A percentile compares a stretch with the other conserved stretches of the same genome.
Conservation (phyloP, 2,888 invertebrate genomes). For the Spodoptera littoralis region DNA sequence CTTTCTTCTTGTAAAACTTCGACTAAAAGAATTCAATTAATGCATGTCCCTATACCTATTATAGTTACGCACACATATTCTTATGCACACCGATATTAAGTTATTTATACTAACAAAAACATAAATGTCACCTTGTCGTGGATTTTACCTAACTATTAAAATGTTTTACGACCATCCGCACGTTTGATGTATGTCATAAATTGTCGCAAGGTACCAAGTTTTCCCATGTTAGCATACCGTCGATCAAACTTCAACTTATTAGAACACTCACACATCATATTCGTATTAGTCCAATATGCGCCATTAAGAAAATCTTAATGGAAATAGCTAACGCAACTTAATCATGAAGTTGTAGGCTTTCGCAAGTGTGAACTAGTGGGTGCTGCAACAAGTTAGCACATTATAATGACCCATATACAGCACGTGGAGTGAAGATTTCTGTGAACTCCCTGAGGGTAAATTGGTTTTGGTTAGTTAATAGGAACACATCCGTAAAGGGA, state of each 20-base stretch:
- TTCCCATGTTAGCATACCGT: conserved; percentile 19
- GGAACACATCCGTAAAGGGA: conserved; percentile 50
- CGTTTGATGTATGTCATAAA: conserved; percentile 14
- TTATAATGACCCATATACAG: conserved; percentile 29
- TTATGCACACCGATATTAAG: conserved; percentile 4
- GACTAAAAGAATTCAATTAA: conserved; percentile 33
- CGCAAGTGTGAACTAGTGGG: conserved; percentile 38
- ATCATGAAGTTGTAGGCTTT: conserved; percentile 53
- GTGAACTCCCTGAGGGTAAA: conserved; percentile 9
- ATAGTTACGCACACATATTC: conserved; percentile 38
- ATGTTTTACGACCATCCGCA: conserved; percentile 11
- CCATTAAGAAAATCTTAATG: conserved; percentile 49
- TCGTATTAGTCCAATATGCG: conserved; percentile 22
- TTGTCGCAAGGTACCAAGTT: background rate
- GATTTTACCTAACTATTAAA: conserved; percentile 10
- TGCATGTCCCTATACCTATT: conserved; percentile 30
- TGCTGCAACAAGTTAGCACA: conserved; percentile 36
- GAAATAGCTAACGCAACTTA: conserved; percentile 52
- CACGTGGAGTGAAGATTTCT: conserved; percentile 9
- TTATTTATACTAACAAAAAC: conserved; percentile 8
- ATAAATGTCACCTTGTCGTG: conserved; percentile 6
- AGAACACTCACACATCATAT: conserved; percentile 37
- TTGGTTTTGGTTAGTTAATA: conserved; percentile 22
- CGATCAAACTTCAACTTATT: conserved; percentile 18
- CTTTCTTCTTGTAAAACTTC: conserved; percentile 60